Evolutionary conservation across 1,140 invertebrate species (phyloP).

Genomic region (Platyscapa corneri): DNA sequence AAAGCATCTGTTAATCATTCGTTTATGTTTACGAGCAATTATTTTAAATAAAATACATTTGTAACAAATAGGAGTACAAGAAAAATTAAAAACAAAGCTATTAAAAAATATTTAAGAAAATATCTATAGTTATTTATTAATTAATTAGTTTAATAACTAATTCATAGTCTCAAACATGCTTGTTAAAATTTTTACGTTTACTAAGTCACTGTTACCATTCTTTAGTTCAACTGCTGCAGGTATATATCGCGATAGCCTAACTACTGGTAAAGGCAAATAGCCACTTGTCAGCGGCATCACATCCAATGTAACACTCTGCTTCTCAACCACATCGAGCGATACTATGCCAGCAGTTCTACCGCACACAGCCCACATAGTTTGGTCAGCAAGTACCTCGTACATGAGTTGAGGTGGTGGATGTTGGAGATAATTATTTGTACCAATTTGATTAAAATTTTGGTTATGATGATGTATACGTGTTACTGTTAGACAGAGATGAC

Average conservation of each 20-base stretch:
- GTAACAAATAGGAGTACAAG: too few relatives aligned
- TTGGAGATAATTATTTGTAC: slow-evolving; percentile 61
- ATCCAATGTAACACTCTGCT: slow-evolving; percentile 86
- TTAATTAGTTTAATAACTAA: too few relatives aligned
- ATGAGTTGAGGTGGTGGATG: slow-evolving; percentile 81
- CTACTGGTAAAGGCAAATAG: slow-evolving; percentile 89
- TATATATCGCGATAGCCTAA: slow-evolving; percentile 93
- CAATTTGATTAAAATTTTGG: slow-evolving; percentile 72
- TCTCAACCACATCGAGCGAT: slow-evolving; percentile 81
- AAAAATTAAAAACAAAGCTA: too few relatives aligned
- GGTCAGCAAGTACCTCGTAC: slow-evolving; percentile 94
- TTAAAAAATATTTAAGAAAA: too few relatives aligned
- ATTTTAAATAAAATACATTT: too few relatives aligned
- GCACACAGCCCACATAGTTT: slow-evolving; percentile 93
- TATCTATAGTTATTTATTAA: too few relatives aligned
- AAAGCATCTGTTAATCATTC: too few relatives aligned
- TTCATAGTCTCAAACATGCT: too few relatives aligned
- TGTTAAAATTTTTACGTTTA: too few relatives aligned
- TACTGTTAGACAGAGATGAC: slow-evolving; percentile 87
- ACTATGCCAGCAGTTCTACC: slow-evolving; percentile 91
- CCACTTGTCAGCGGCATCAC: slow-evolving; percentile 93
- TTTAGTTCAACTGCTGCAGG: slow-evolving; percentile 80
- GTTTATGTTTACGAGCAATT: too few relatives aligned
- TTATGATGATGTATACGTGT: slow-evolving; percentile 71
- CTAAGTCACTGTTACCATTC: slow-evolving; percentile 74